phyloP scores from a whole-genome alignment of 2,113 vertebrate genomes.

The Phylloscopus trochilus region DNA sequence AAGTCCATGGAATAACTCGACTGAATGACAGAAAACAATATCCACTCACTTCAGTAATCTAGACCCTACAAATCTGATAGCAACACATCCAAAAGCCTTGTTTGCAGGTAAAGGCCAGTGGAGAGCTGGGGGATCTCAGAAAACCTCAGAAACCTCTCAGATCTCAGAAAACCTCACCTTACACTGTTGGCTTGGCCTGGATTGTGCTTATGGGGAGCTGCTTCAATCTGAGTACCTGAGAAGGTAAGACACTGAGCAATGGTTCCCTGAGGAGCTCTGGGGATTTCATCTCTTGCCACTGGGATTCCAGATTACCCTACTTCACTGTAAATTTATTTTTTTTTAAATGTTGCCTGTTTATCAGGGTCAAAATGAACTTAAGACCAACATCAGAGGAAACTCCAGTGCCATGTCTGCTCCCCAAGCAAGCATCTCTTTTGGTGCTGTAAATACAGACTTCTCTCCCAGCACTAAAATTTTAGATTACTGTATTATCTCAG shows the following conservation, averaged over 20 bases:
- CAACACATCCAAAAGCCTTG: background rate
- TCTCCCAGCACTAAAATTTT: background rate
- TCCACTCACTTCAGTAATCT: background rate
- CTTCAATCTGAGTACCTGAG: background rate
- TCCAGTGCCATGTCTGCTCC: background rate
- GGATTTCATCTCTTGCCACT: background rate
- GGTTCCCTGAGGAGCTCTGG: background rate
- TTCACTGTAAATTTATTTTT: background rate
- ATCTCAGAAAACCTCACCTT: background rate
- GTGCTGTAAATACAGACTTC: background rate
- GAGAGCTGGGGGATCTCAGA: background rate
- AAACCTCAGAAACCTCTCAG: too few relatives aligned
- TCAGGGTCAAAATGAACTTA: background rate
- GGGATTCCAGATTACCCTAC: background rate
- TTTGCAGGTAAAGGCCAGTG: background rate
- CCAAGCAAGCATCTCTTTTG: background rate
- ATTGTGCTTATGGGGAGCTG: background rate
- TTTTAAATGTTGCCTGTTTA: background rate
- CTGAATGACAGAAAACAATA: background rate
- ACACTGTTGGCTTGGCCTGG: background rate
- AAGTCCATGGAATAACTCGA: background rate
- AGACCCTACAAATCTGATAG: background rate
- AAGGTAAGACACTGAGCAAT: background rate
- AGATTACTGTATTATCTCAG: background rate
- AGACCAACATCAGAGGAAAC: background rate